A percentile compares a stretch with the other conserved stretches of the same genome.
phyloP scores from a whole-genome alignment of 2,888 invertebrate species.

The Epiblema foenella region DNA sequence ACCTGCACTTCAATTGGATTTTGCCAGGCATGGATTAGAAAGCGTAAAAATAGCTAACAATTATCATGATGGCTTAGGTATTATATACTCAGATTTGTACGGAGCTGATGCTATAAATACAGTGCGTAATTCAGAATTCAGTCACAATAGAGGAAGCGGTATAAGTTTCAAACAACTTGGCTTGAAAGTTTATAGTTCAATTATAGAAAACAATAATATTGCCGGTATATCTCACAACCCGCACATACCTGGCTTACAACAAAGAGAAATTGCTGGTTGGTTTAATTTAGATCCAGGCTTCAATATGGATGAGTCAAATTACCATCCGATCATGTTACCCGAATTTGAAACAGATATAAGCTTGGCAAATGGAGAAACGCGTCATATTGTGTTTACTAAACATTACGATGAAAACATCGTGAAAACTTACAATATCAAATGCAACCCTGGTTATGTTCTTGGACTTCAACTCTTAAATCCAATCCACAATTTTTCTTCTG shows the following conservation, averaged over 20 bases:
- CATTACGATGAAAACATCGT: conserved; percentile 83
- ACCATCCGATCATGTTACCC: conserved; percentile 90
- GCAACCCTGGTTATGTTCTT: conserved; percentile 93
- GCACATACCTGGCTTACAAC: conserved; percentile 91
- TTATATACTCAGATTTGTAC: conserved; percentile 97
- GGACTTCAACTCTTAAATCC: conserved; percentile 96
- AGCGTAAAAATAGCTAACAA: conserved; percentile 93
- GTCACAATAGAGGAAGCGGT: conserved; percentile 94
- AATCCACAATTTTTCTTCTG: conserved; percentile 94
- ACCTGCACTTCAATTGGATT: conserved; percentile 95
- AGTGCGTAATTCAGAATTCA: conserved; percentile 93
- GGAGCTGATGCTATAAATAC: conserved; percentile 92
- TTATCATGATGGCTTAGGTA: conserved; percentile 96
- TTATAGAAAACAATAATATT: conserved; percentile 92
- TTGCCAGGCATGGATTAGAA: conserved; percentile 92
- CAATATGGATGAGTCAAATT: conserved; percentile 88
- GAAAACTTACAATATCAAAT: conserved; percentile 86
- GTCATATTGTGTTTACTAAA: conserved; percentile 91
- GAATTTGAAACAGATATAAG: conserved; percentile 86
- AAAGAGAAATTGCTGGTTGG: conserved; percentile 97
- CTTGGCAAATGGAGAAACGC: conserved; percentile 90
- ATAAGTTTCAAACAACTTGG: conserved; percentile 95
- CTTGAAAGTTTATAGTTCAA: conserved; percentile 90
- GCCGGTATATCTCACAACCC: conserved; percentile 98
- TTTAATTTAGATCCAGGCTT: conserved; percentile 89